Conservation (phyloP, 1,140 invertebrate genomes). For the Drosophila sp. region DNA sequence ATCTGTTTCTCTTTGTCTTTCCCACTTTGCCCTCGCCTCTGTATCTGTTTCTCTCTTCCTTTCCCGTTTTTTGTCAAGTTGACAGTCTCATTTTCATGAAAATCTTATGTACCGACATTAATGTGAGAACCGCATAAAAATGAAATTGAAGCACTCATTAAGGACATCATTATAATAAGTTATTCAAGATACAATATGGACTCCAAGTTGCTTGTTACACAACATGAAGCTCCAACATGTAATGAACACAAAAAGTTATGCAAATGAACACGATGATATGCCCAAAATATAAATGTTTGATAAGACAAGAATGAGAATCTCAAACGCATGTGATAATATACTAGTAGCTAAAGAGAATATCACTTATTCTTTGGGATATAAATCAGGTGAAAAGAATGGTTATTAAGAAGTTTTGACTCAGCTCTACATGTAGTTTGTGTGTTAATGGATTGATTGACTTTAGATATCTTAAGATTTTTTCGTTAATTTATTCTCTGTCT, state of each 20-base stretch:
- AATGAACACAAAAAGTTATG: not conserved
- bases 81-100: constrained; percentile 18
- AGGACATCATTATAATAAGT: constrained; percentile 67
- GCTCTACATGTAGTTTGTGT: no score
- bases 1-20: not conserved
- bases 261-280: not conserved
- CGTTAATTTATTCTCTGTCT: not conserved
- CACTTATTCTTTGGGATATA: no score
- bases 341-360: no score
- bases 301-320: not conserved
- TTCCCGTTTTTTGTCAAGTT: not conserved
- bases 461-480: no score
- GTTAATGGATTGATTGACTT: no score
- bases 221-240: not conserved
- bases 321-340: no score
- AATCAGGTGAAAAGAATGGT: no score
- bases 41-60: not conserved
- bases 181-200: constrained; percentile 43
- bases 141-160: constrained; percentile 76
- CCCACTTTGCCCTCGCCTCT: not conserved
- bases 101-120: constrained; percentile 17
- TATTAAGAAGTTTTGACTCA: no score
- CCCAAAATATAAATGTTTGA: constrained; percentile 1
- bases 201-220: not conserved
- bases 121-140: constrained; percentile 53